phyloP scores from a whole-genome alignment of 2,888 invertebrate genomes.

The Cosmopolites sordidus region DNA sequence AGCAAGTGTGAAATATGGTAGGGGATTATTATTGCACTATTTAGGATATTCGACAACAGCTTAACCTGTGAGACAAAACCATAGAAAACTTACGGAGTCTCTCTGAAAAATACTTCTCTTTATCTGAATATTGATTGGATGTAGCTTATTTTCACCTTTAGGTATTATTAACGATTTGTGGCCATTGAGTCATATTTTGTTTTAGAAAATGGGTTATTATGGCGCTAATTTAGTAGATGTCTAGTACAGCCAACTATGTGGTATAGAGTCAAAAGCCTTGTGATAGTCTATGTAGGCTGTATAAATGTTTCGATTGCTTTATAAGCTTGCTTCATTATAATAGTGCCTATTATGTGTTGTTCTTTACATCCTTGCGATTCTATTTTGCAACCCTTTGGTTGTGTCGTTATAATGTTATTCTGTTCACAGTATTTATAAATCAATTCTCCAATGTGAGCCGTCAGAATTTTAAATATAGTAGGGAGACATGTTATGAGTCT shows the following conservation, averaged over 20 bases:
- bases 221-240: not conserved
- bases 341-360: not conserved
- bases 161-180: too few relatives aligned
- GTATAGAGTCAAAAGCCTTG: slow-evolving; percentile 8
- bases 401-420: not conserved
- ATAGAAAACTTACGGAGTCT: slow-evolving; percentile 4
- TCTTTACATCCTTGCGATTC: slow-evolving; percentile 4
- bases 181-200: slow-evolving; percentile 1
- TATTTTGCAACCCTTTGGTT: slow-evolving; percentile 7
- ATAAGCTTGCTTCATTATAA: not conserved
- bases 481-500: not conserved
- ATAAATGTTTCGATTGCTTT: not conserved
- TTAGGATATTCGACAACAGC: not conserved
- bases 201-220: not conserved
- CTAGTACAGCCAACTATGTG: slow-evolving; percentile 6
- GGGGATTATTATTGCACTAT: too few relatives aligned
- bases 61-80: slow-evolving; percentile 5
- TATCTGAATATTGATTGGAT: too few relatives aligned
- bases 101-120: slow-evolving; percentile 3
- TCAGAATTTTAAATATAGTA: not conserved
- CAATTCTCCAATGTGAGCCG: not conserved
- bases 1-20: not conserved
- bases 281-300: slow-evolving; percentile 5
- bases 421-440: not conserved
- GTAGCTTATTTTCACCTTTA: not conserved